Evolutionary conservation across 2,888 invertebrate genomes (phyloP).

Genomic region (Cephus runcator): DNA sequence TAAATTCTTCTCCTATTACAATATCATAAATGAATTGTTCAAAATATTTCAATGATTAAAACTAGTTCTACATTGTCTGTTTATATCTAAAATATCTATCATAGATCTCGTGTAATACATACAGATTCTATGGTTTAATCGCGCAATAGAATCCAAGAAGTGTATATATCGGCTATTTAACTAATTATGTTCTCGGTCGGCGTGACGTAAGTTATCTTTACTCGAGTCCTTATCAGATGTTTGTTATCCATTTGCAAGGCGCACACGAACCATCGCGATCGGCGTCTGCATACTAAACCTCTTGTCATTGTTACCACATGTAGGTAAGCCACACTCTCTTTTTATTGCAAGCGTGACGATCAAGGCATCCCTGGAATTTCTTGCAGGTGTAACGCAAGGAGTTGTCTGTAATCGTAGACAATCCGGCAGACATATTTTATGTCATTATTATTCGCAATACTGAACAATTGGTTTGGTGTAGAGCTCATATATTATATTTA

Average conservation of each 20-base stretch:
- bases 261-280: conserved; percentile 15
- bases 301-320: background rate
- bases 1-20: too few relatives aligned
- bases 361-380: background rate
- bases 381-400: background rate
- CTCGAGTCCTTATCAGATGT: conserved; percentile 39
- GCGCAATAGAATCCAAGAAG: conserved; percentile 15
- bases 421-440: background rate
- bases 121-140: conserved; percentile 12
- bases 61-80: background rate
- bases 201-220: conserved; percentile 51
- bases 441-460: background rate
- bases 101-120: background rate
- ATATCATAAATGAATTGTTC: background rate
- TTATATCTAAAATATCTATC: background rate
- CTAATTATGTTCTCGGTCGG: conserved; percentile 37
- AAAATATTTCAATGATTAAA: background rate
- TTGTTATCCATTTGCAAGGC: conserved; percentile 28
- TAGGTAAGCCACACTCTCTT: background rate
- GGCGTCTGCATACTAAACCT: background rate
- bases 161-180: conserved; percentile 30
- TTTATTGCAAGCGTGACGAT: background rate
- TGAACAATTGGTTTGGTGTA: background rate
- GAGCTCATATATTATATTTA: background rate
- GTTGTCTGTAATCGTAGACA: background rate